These are phyloP conservation scores for Simalia tracyae DNA, from an alignment of 2,797 vertebrate genomes.

Conservation along the genomic window DNA sequence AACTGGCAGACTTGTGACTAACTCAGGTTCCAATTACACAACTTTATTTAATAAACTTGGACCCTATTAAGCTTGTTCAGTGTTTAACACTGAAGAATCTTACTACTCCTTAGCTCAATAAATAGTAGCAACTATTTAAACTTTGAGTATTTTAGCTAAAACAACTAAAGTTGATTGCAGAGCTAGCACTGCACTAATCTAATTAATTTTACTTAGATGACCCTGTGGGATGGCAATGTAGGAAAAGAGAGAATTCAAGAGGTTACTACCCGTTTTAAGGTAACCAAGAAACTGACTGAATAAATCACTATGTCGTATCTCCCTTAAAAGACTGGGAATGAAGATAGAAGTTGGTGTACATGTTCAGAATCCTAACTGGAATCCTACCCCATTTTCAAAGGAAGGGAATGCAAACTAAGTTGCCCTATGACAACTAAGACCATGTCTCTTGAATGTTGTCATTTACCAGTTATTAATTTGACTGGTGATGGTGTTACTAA, in stretches of 20 bases:
- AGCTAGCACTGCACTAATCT: neutral
- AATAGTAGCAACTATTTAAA: neutral
- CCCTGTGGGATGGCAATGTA: neutral
- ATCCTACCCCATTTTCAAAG: neutral
- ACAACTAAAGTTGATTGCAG: neutral
- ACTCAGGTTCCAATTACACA: neutral
- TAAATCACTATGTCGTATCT: neutral
- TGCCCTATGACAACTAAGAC: neutral
- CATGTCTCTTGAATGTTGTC: neutral
- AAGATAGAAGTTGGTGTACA: neutral
- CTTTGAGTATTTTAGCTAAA: neutral
- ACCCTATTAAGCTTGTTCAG: neutral
- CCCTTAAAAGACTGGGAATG: neutral
- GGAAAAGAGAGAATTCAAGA: neutral
- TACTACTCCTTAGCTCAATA: neutral
- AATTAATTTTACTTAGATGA: neutral
- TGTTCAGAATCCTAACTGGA: neutral
- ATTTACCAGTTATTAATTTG: neutral
- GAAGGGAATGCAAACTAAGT: neutral
- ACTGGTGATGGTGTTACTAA: neutral
- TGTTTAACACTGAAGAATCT: neutral
- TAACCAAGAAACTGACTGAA: neutral
- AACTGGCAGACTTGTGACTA: neutral
- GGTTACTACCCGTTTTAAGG: neutral
- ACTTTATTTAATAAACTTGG: neutral